These are phyloP conservation scores for Chironomus riparius DNA, from an alignment of 2,888 invertebrate species.

Conservation along the genomic window DNA sequence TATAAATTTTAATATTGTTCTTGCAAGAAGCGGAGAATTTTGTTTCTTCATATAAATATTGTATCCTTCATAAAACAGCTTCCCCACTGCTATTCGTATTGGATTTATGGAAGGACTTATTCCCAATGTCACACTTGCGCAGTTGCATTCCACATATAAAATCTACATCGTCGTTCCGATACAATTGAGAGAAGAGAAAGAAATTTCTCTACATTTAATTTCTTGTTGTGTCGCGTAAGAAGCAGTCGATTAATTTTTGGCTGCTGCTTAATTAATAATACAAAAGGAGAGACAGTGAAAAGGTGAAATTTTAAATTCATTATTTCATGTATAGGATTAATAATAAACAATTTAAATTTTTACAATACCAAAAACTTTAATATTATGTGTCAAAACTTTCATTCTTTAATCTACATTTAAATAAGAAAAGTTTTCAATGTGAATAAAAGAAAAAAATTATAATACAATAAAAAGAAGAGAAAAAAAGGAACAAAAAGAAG, in stretches of 20 bases:
- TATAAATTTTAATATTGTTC: no score
- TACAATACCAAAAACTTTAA: no score
- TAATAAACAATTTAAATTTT: background rate
- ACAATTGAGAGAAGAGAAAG: background rate
- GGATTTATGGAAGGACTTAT: background rate
- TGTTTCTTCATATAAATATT: background rate
- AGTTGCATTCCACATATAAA: background rate
- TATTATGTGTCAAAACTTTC: no score
- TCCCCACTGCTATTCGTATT: background rate
- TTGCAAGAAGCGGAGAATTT: background rate
- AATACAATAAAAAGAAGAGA: background rate
- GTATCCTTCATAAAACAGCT: background rate
- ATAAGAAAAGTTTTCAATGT: background rate
- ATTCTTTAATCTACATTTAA: no score
- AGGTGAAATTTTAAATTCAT: background rate
- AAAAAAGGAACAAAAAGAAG: background rate
- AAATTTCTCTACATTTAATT: slow-evolving; percentile 7
- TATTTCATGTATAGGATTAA: background rate
- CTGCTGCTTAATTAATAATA: background rate
- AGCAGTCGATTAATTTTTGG: background rate
- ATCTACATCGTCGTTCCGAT: background rate
- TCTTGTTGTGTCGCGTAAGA: slow-evolving; percentile 13
- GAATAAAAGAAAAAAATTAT: background rate
- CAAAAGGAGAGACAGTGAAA: background rate
- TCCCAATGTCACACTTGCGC: background rate